These are phyloP conservation scores for Solenodon paradoxus DNA, from an alignment of 2,113 vertebrate species.

Conservation along the genomic window DNA sequence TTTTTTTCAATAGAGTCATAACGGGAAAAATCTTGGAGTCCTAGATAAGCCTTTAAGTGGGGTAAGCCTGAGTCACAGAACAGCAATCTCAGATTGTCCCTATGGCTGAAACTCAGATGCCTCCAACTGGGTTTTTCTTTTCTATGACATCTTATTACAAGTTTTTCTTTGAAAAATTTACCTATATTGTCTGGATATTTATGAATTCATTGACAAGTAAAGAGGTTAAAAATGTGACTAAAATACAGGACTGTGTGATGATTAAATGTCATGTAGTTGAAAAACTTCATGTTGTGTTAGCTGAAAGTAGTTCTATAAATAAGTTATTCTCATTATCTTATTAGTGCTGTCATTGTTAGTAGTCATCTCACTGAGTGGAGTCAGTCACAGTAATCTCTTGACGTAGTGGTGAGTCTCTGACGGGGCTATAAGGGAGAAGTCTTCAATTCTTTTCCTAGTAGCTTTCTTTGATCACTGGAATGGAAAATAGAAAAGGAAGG, in stretches of 20 bases:
- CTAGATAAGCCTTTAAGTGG: neutral
- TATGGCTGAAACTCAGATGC: neutral
- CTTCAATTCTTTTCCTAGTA: neutral
- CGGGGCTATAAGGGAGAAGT: neutral
- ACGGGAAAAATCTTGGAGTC: neutral
- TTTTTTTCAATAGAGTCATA: neutral
- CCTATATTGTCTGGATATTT: neutral
- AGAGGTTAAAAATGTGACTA: neutral
- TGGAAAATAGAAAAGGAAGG: neutral
- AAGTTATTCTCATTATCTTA: neutral
- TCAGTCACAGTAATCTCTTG: neutral
- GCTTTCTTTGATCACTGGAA: neutral
- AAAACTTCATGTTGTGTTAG: neutral
- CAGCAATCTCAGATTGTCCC: neutral
- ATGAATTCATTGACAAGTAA: neutral
- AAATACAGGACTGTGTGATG: neutral
- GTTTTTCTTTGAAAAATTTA: constrained; percentile 9
- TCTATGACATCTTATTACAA: neutral
- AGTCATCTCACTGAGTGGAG: neutral
- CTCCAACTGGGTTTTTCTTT: neutral
- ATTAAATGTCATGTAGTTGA: neutral
- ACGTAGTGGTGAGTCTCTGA: neutral
- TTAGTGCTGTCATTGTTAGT: neutral
- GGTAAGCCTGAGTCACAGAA: neutral
- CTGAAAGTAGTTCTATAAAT: neutral